Base-by-base conservation (phyloP, 2,113 vertebrate species). In the Artemisiospiza belli region DNA sequence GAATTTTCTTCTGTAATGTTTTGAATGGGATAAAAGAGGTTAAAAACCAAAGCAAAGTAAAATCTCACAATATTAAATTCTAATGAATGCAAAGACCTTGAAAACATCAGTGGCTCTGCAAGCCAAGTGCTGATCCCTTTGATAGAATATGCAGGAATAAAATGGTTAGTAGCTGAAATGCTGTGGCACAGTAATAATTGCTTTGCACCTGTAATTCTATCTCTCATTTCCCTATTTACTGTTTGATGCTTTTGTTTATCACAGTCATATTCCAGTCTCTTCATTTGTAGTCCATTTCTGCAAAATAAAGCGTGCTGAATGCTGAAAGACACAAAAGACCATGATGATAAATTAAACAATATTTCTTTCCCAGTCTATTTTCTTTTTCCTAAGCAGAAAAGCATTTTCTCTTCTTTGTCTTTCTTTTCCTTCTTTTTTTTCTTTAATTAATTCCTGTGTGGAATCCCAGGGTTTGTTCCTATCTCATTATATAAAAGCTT, bases 11-110 rank as follows among this genome's bases (percentile, higher is more conserved):
- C 43, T 37, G 68, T 46, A 55, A 57, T 72, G 4, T 39, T 11
- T 17, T 84, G 44, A 44, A 64, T 77, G 49, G 91, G 95, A 96
- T 75, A 88, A 94, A 93, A 97, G 46, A 89, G 54, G 35, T 74
- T 92, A 89, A 94, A 91, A 83, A 64, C 10, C 31, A 75, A 75
- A 35, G 11, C 16, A 86, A 89, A 84, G 18, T 39, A 94, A 92
- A 83, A 85, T 39, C 78, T 83, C 39, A 90, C 43, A 70, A 82
- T 80, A 82, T 94, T 94, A 95, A 97, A 96, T 89, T 92, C 61
- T 94, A 96, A 97, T 95, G 92, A 97, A 95, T 96, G 72, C 84
- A 97, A 97, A 97, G 87, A 94, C 87, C 90, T 97, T 97, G 94
- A 97, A 97, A 97, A 90, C 87, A 55, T 95, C 78, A 67, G 63